These are phyloP conservation scores for Caranx melampygus DNA, from an alignment of 2,113 vertebrate genomes.

Conservation along the genomic window DNA sequence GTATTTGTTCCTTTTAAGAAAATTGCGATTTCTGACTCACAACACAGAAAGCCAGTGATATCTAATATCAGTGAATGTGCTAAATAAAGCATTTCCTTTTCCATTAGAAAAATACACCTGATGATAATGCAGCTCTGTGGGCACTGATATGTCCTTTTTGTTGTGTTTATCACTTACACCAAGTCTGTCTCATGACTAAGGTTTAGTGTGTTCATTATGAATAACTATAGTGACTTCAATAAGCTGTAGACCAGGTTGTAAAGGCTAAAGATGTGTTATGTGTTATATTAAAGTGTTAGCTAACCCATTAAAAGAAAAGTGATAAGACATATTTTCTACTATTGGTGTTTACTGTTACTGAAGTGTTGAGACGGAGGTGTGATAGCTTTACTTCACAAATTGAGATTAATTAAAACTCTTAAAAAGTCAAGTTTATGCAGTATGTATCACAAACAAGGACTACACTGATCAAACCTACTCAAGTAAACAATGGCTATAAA, in stretches of 20 bases:
- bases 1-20: slow-evolving; percentile 38
- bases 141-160: not conserved
- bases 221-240: not conserved
- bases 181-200: not conserved
- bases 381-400: slow-evolving; percentile 5
- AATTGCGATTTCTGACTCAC: slow-evolving; percentile 11
- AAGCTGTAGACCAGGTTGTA: not conserved
- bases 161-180: not conserved
- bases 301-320: not conserved
- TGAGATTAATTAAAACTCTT: slow-evolving; percentile 7
- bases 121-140: not conserved
- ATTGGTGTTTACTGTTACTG: not conserved
- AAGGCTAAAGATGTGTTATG: not conserved
- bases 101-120: not conserved
- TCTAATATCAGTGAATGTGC: not conserved
- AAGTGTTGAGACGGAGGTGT: not conserved
- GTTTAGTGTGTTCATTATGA: not conserved
- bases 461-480: not conserved
- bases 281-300: not conserved
- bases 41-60: slow-evolving; percentile 1
- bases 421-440: slow-evolving; percentile 7
- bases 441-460: not conserved
- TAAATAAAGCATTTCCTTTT: not conserved
- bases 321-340: not conserved
- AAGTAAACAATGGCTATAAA: not conserved